phyloP scores from a whole-genome alignment of 2,113 vertebrate species.

The Jaculus jaculus region DNA sequence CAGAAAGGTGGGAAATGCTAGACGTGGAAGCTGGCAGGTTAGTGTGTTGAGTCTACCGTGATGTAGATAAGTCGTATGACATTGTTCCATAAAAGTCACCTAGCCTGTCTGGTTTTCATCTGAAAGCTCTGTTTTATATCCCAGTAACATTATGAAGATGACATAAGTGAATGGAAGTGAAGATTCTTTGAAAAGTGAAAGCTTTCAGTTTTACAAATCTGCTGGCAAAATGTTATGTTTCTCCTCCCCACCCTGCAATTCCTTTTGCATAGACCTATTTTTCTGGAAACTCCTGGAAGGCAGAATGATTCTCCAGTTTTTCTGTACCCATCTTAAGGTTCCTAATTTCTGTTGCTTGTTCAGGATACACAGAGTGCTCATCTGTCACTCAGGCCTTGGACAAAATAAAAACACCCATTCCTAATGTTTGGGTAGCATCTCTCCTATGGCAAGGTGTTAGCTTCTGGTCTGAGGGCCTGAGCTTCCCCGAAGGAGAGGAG shows the following conservation, averaged over 20 bases:
- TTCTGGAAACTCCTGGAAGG: neutral
- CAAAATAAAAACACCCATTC: neutral
- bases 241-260: neutral
- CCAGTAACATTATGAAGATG: neutral
- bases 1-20: neutral
- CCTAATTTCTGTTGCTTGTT: neutral
- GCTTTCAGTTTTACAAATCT: neutral
- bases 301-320: neutral
- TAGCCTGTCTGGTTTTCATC: neutral
- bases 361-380: neutral
- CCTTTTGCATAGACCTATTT: neutral
- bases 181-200: neutral
- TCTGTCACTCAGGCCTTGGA: neutral
- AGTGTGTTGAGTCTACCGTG: neutral
- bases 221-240: neutral
- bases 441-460: neutral
- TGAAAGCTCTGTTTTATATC: neutral
- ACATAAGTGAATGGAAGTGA: neutral
- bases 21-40: neutral
- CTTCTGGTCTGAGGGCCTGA: conserved; percentile 15
- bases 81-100: neutral
- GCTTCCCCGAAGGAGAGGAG: neutral
- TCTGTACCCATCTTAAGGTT: neutral
- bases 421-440: neutral
- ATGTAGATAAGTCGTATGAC: neutral